A percentile compares a stretch with the other conserved stretches of the same genome.
Conservation (phyloP, 1,140 invertebrate species). For the Diplogasteroides magnus region DNA sequence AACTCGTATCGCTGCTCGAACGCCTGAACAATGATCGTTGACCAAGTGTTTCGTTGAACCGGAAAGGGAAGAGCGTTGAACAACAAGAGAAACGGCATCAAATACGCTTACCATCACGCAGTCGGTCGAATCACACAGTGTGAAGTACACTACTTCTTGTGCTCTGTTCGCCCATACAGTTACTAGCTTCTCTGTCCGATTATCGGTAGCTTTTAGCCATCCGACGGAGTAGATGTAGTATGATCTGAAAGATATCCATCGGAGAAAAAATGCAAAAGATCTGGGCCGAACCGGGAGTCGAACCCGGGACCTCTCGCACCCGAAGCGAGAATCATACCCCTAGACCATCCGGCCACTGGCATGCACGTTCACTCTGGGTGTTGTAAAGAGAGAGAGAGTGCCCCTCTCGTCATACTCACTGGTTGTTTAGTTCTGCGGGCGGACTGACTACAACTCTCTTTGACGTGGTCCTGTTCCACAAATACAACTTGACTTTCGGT, state of each 20-base stretch:
- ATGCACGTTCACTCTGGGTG: neutral
- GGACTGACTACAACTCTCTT: slow-evolving; percentile 19
- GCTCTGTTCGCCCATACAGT: slow-evolving; percentile 52
- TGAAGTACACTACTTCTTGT: slow-evolving; percentile 30
- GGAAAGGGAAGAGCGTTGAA: too few relatives aligned
- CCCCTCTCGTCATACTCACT: slow-evolving; percentile 12
- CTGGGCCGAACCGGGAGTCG: slow-evolving; percentile 42
- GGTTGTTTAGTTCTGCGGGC: slow-evolving; percentile 23
- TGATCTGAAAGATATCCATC: slow-evolving; percentile 7
- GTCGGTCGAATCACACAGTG: slow-evolving; percentile 26
- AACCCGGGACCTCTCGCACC: slow-evolving; percentile 61
- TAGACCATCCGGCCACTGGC: slow-evolving; percentile 56
- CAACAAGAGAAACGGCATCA: too few relatives aligned
- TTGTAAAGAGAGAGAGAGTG: too few relatives aligned
- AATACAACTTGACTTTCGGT: slow-evolving; percentile 27
- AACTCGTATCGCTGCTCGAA: slow-evolving; percentile 16
- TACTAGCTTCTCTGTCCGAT: slow-evolving; percentile 42
- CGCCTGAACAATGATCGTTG: slow-evolving; percentile 3
- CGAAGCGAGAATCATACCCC: slow-evolving; percentile 62
- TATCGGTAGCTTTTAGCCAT: slow-evolving; percentile 40
- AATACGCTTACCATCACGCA: slow-evolving; percentile 26
- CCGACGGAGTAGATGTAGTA: slow-evolving; percentile 21
- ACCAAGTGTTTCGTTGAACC: neutral
- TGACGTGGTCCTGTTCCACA: slow-evolving; percentile 31
- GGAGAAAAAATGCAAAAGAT: slow-evolving; percentile 2